Evolutionary conservation across 1,140 invertebrate genomes (phyloP), one percentile per base, ranked within the genome.

Genomic region (Anastrepha obliqua): DNA sequence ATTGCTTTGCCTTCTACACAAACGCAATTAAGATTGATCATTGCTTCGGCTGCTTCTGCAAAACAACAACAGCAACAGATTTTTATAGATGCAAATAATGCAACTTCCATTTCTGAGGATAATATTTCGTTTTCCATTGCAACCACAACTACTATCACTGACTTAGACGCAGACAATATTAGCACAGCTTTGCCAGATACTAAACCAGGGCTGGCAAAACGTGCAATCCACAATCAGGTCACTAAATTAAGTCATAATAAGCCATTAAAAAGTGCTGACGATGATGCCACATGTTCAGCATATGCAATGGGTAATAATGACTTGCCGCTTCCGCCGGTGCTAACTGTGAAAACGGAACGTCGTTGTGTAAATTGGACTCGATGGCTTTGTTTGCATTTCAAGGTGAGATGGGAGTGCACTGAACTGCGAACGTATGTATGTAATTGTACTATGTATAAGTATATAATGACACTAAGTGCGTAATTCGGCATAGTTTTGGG

Each of bases 81-180:
- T 58, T 55, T 65, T 5, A 51, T 44, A 47, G 58, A 70, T 47
- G 11, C 11, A 15, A 86, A 70, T 20, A 85, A 85, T 51, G 20
- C 47, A 51, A 20, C 44, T 81, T 81, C 74, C 74, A 87, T 74
- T 60, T 60, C 85, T 60, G 55, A 70, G 29, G 67, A 74, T 55
- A 78, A 78, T 59, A 59, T 74, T 55, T 87, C 86, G 64, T 70
- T 70, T 74, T 87, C 86, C 65, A 87, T 74, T n/a, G 86, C 86
- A 15, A 87, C 86, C 9, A 39, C 64, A 60, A 59, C 65, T 15
- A 67, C 86, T 11, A 47, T 42, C 42, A 81, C 74, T 55, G 86
- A 87, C 15, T 42, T 87, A 42, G 86, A 87, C 47, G 29, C 47
- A 39, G 86, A 70, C 64, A 70, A 70, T 86, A 86, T 86, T 62